These are phyloP conservation scores for Virgularia gustaviana DNA, from an alignment of 92 coral and sea anemone genomes.

Conservation along the genomic window DNA sequence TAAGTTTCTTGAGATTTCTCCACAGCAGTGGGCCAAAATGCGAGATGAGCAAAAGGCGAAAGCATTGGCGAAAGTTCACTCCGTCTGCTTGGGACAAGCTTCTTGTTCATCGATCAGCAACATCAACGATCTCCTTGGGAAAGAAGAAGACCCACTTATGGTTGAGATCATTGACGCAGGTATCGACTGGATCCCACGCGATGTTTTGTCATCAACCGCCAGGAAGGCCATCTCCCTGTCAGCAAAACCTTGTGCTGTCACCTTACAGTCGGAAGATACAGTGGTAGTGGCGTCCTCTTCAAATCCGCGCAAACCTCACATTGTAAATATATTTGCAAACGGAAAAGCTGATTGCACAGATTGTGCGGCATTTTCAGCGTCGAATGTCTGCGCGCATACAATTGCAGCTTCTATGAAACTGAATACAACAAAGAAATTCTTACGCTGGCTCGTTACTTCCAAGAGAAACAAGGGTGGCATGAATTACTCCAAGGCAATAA, in stretches of 20 bases:
- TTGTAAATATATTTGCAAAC: slow-evolving; percentile 37
- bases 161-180: slow-evolving; percentile 15
- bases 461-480: slow-evolving; percentile 44
- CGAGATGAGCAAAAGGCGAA: slow-evolving; percentile 2
- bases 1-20: slow-evolving; percentile 34
- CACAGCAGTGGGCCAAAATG: neutral
- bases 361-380: slow-evolving; percentile 41
- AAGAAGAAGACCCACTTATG: slow-evolving; percentile 27
- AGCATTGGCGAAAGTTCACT: neutral
- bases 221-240: slow-evolving; percentile 33
- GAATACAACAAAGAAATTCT: slow-evolving; percentile 10
- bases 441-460: slow-evolving; percentile 39
- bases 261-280: slow-evolving; percentile 29
- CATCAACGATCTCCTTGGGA: neutral
- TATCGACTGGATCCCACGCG: slow-evolving; percentile 46
- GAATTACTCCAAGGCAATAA: slow-evolving; percentile 31
- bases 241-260: neutral
- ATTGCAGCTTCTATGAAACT: slow-evolving; percentile 36
- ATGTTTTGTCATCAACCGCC: slow-evolving; percentile 25
- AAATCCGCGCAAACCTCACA: slow-evolving; percentile 47
- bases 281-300: slow-evolving; percentile 36
- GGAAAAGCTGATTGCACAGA: slow-evolving; percentile 42
- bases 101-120: neutral
- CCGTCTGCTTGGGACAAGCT: neutral
- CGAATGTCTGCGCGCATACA: slow-evolving; percentile 44